These are phyloP conservation scores for Bryconaethiops microstoma DNA, from an alignment of 2,797 vertebrate species.

Conservation along the genomic window DNA sequence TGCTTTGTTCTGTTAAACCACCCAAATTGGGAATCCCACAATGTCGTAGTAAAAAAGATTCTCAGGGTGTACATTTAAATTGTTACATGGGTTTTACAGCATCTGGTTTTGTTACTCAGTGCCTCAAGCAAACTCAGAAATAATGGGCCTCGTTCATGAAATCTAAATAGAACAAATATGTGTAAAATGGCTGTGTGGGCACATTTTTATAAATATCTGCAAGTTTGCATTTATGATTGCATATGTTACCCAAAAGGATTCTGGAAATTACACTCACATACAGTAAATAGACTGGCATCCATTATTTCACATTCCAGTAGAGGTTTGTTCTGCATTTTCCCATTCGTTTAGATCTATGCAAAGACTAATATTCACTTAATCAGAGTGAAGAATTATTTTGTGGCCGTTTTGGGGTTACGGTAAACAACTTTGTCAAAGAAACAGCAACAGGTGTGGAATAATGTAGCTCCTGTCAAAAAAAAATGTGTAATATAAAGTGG, in stretches of 20 bases:
- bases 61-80: conserved; percentile 32
- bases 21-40: conserved; percentile 16
- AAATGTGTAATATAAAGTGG: background rate
- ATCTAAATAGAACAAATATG: background rate
- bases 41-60: conserved; percentile 12
- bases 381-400: background rate
- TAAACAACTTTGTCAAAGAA: background rate
- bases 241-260: background rate
- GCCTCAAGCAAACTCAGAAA: conserved; percentile 21
- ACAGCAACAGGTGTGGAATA: background rate
- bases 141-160: background rate
- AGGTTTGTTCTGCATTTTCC: background rate
- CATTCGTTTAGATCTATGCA: conserved; percentile 2
- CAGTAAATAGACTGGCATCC: background rate
- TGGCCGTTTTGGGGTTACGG: background rate
- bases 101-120: conserved; percentile 9
- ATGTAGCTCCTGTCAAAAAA: background rate
- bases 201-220: background rate
- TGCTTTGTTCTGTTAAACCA: background rate
- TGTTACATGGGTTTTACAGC: conserved; percentile 11
- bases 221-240: background rate
- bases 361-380: background rate
- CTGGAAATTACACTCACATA: background rate
- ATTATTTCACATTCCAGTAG: background rate
- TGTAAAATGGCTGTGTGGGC: conserved; percentile 1